phyloP scores from a whole-genome alignment of 2,113 vertebrate genomes.

The Tyrannus savana region DNA sequence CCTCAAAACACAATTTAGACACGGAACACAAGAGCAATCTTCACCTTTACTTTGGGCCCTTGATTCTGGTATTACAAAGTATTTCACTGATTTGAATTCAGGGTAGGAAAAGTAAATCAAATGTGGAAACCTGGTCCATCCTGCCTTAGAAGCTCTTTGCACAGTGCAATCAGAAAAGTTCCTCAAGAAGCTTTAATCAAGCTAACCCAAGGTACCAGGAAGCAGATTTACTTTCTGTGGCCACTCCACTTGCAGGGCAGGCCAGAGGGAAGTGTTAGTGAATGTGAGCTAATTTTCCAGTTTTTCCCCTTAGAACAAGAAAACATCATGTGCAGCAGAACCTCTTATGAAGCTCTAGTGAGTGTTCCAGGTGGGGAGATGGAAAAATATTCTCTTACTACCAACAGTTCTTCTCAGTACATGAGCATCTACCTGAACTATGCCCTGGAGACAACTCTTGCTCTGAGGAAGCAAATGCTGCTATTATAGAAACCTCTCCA shows the following conservation, averaged over 20 bases:
- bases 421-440: background rate
- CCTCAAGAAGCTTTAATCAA: background rate
- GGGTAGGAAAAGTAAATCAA: background rate
- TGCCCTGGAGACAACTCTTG: background rate
- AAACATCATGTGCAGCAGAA: background rate
- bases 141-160: background rate
- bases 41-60: background rate
- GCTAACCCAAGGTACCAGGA: background rate
- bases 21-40: background rate
- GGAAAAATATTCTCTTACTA: background rate
- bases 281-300: background rate
- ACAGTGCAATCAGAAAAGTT: background rate
- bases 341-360: background rate
- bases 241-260: background rate
- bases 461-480: background rate
- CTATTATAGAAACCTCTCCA: slow-evolving; percentile 6
- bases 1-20: background rate
- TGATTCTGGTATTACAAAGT: background rate
- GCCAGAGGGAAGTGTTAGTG: background rate
- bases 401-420: background rate
- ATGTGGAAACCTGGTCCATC: background rate
- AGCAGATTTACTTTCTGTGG: background rate
- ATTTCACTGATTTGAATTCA: background rate
- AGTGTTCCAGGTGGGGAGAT: background rate
- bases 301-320: background rate